Conservation (phyloP, 2,113 vertebrate genomes). For the Chinchilla lanigera region DNA sequence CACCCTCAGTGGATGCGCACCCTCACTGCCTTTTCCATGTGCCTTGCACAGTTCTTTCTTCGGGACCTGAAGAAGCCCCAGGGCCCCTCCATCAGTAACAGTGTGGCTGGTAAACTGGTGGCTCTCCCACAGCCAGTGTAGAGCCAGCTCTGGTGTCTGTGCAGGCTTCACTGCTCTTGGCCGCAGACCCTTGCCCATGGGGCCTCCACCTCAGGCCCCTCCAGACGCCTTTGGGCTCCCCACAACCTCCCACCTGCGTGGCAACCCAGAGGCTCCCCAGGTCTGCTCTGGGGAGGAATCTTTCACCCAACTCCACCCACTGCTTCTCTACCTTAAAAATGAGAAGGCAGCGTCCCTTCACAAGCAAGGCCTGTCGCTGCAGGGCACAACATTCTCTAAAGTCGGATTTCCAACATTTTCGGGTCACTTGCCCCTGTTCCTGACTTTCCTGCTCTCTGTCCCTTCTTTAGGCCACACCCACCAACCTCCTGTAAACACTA, state of each 20-base stretch:
- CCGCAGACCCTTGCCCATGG: accelerated
- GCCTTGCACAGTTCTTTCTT: background rate
- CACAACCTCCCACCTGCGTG: accelerated
- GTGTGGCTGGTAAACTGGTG: accelerated
- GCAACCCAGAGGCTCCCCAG: accelerated
- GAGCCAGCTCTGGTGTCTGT: accelerated
- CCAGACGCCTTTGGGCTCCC: background rate
- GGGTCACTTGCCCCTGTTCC: background rate
- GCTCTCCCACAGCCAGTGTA: background rate
- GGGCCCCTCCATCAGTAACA: no score
- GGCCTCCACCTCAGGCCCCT: background rate
- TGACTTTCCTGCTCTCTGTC: background rate
- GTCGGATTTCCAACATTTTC: background rate
- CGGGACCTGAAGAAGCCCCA: no score
- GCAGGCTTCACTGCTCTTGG: accelerated
- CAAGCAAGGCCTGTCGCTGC: background rate
- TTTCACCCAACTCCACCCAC: accelerated
- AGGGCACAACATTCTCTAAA: background rate
- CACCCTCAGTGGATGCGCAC: no score
- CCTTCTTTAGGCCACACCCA: background rate
- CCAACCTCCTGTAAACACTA: background rate
- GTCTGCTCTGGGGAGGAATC: background rate
- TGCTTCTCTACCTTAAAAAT: background rate
- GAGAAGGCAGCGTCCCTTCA: background rate
- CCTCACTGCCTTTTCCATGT: background rate